A percentile compares a stretch with the other conserved stretches of the same genome.
Conservation (phyloP, 2,113 vertebrate genomes). For the Myodes glareolus region DNA sequence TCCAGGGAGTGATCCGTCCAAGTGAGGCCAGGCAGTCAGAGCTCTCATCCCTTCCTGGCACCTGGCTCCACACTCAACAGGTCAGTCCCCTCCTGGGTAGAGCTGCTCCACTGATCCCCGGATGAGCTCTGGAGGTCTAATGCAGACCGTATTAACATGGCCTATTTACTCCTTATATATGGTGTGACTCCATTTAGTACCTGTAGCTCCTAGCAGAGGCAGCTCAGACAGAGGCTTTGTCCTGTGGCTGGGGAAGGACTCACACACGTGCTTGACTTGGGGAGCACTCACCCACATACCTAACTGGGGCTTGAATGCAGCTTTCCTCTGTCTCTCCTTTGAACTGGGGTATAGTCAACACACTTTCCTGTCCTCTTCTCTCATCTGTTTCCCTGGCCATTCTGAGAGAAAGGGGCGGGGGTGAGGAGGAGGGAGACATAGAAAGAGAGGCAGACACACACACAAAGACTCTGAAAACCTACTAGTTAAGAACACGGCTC, state of each 20-base stretch:
- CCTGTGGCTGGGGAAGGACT: background rate
- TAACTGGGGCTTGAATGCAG: background rate
- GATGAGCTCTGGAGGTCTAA: background rate
- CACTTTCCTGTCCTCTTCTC: background rate
- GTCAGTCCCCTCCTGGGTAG: background rate
- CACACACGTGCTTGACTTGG: background rate
- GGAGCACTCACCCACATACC: background rate
- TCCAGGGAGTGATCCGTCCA: background rate
- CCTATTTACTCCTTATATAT: background rate
- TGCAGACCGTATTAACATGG: background rate
- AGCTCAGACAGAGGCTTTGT: background rate
- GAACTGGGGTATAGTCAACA: background rate
- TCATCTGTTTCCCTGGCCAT: background rate
- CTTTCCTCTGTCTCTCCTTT: background rate
- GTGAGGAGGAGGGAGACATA: fast-evolving
- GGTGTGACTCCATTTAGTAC: background rate
- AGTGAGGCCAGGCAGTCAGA: background rate
- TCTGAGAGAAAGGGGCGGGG: background rate
- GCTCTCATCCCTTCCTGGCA: background rate
- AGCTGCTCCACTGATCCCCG: background rate
- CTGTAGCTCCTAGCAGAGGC: background rate
- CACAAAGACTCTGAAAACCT: background rate
- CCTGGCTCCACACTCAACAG: background rate
- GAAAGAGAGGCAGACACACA: background rate
- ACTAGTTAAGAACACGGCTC: background rate